phyloP scores from a whole-genome alignment of 1,140 invertebrate genomes.

The Drosophila azteca region DNA sequence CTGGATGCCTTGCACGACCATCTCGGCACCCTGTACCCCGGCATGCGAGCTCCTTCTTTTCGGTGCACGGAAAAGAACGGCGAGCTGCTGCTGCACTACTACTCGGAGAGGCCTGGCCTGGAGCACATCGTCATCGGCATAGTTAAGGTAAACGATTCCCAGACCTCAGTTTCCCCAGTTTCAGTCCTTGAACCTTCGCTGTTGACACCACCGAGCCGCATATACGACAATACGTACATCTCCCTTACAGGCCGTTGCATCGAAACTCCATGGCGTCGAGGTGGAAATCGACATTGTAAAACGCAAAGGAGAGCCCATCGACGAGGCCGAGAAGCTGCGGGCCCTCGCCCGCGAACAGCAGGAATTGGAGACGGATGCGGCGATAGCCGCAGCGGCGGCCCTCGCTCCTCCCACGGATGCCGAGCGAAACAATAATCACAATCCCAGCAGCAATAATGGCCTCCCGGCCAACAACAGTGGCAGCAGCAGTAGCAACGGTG shows the following conservation, averaged over 20 bases:
- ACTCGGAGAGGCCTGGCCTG: slow-evolving; percentile 95
- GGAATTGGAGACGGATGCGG: slow-evolving; percentile 55
- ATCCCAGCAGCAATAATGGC: slow-evolving; percentile 62
- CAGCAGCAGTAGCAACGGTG: slow-evolving; percentile 42
- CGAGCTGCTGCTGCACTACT: slow-evolving; percentile 94
- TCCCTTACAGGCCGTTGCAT: slow-evolving; percentile 91
- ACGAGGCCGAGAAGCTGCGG: slow-evolving; percentile 76
- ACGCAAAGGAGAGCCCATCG: slow-evolving; percentile 89
- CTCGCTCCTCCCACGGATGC: slow-evolving; percentile 35
- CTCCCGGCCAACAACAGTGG: slow-evolving; percentile 40
- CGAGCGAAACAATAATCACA: slow-evolving; percentile 76
- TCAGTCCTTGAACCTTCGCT: not conserved
- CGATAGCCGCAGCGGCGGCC: slow-evolving; percentile 27
- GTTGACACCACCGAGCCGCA: slow-evolving; percentile 8
- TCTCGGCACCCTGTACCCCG: slow-evolving; percentile 95
- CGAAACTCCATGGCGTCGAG: slow-evolving; percentile 94
- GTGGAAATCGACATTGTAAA: slow-evolving; percentile 95
- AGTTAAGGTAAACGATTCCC: slow-evolving; percentile 90
- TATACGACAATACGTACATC: slow-evolving; percentile 6
- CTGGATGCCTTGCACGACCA: slow-evolving; percentile 97
- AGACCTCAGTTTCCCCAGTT: too few species aligned
- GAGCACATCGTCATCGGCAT: slow-evolving; percentile 97
- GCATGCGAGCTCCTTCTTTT: slow-evolving; percentile 96
- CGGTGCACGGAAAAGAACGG: slow-evolving; percentile 95
- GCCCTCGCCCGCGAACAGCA: slow-evolving; percentile 70